Evolutionary conservation across 2,113 vertebrate species (phyloP), one percentile per base, ranked within the genome.

Genomic region (Mobula birostris): DNA sequence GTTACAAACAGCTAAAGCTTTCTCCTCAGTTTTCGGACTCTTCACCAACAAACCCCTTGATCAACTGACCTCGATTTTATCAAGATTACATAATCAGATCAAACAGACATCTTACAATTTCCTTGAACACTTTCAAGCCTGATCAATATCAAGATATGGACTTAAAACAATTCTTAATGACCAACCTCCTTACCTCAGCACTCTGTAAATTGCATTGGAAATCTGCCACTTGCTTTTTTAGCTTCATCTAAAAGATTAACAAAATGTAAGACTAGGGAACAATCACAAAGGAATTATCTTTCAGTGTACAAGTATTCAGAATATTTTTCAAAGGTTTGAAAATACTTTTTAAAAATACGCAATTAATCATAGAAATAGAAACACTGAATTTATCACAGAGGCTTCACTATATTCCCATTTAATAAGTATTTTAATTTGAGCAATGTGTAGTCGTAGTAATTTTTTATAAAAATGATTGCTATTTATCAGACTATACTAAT

Each of bases 151-250:
- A 68, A 36, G 11, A 17, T 2, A 93, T 19, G 19, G 66, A 93
- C 90, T 74, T 48, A 74, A 1, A 1, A 93, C 66, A 40, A 68
- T 12, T 74, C 70, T 74, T 36, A 19, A 74, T 72, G 21, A 9
- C 68, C 48, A 72, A 48, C 74, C 36, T 93, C 68, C 70, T 93
- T 40, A 74, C 70, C 90, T 70, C 90, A 93, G 68, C n/a, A 93
- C 70, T 93, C 36, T 72, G 90, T 24, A 2, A 74, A 93, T 48
- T 93, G 68, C 19, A 63, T 48, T 93, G 90, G 68, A 93, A 93
- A 74, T 93, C 68, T 74, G 90, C 68, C 90, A 93, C 85, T 74
- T 72, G 90, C 32, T 72, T 93, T 93, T 93, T 93, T 48, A 70
- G 66, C 24, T 68, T 93, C 36, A 93, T 93, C 90, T 93, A 74